phyloP scores from a whole-genome alignment of 2,888 invertebrate species.

The Mythimna ferrago region DNA sequence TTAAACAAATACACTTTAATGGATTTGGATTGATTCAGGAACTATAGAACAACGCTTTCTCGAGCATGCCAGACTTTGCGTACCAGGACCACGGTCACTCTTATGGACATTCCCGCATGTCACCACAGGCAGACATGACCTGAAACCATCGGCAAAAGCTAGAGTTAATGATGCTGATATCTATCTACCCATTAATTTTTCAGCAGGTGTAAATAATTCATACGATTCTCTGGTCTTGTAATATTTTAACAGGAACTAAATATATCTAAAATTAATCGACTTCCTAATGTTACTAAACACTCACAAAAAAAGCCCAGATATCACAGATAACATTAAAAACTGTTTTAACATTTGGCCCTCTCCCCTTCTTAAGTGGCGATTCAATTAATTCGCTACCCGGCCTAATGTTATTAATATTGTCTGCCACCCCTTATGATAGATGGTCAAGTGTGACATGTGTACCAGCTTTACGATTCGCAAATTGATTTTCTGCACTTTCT shows the following conservation, averaged over 20 bases:
- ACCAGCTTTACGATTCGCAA: slow-evolving; percentile 79
- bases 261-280: background rate
- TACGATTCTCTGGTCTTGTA: too few relatives aligned
- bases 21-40: too few relatives aligned
- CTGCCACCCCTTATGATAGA: slow-evolving; percentile 81
- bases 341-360: slow-evolving; percentile 86
- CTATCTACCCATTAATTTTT: too few relatives aligned
- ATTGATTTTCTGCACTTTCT: slow-evolving; percentile 76
- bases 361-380: slow-evolving; percentile 71
- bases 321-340: slow-evolving; percentile 83
- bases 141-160: too few relatives aligned
- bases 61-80: too few relatives aligned
- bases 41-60: too few relatives aligned
- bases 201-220: too few relatives aligned
- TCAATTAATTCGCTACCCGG: slow-evolving; percentile 83
- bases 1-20: background rate
- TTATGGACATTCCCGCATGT: too few relatives aligned
- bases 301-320: slow-evolving; percentile 64
- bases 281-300: slow-evolving; percentile 31
- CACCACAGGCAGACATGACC: too few relatives aligned
- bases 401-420: slow-evolving; percentile 82
- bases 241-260: background rate
- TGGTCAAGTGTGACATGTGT: slow-evolving; percentile 86
- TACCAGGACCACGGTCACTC: too few relatives aligned
- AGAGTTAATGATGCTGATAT: too few relatives aligned